Conservation (phyloP, 2,113 vertebrate species). For the Dipodomys ordii region DNA sequence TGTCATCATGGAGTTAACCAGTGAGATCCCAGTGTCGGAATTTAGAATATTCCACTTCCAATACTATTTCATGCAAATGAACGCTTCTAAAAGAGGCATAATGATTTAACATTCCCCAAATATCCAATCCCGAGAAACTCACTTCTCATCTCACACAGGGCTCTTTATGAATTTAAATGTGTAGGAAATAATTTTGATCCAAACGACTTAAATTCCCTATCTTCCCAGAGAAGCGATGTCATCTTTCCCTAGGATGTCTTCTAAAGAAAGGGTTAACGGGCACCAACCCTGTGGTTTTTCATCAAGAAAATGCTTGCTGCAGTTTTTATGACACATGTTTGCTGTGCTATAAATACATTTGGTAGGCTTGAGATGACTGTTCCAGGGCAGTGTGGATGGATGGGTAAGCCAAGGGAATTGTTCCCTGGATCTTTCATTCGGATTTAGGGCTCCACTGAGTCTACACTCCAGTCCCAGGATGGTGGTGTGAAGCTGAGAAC, state of each 20-base stretch:
- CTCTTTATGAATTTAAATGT: conserved; percentile 20
- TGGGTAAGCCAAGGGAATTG: conserved; percentile 30
- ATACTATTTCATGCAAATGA: background rate
- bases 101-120: background rate
- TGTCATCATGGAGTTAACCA: background rate
- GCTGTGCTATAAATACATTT: conserved; percentile 32
- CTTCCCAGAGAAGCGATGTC: background rate
- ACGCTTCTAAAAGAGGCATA: background rate
- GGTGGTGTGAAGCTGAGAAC: background rate
- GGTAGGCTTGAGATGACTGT: conserved; percentile 1
- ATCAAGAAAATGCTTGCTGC: conserved; percentile 35
- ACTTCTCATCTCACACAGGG: background rate
- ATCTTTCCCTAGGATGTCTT: background rate
- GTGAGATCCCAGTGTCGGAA: background rate
- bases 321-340: conserved; percentile 29
- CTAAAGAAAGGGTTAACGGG: background rate
- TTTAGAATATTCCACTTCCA: background rate
- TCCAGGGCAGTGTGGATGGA: conserved; percentile 17
- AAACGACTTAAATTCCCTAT: background rate
- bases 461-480: background rate
- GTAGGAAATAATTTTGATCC: background rate
- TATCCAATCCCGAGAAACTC: conserved; percentile 12
- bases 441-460: conserved; percentile 44
- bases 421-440: background rate
- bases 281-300: background rate